Evolutionary conservation across 2,888 invertebrate genomes (phyloP), one percentile per base, ranked within the genome.

Genomic region (Chaitophorus viminalis): DNA sequence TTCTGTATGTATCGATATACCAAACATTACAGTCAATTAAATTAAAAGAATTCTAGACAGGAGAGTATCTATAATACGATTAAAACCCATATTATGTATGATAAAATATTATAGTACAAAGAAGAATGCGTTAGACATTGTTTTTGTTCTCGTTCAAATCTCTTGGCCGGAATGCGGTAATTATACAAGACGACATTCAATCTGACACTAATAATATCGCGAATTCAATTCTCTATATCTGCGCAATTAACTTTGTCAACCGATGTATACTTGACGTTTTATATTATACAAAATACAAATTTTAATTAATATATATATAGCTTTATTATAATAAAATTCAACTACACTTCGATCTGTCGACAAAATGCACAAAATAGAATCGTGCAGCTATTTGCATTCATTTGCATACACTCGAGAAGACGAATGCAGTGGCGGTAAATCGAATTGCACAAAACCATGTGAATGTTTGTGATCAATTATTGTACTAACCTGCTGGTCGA

Each of bases 301-400:
- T 36, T 3, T 36, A n/a, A 39, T 5, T 5, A 39, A 39, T 39
- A 9, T 46, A 1, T 46, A 46, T 46, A 1, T 46, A 46, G 14
- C 46, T 11, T 1, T 36, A 14, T 36, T n/a, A 72, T 75, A 75
- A 65, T 36, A 33, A 68, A 85, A 46, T 31, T 31, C 60, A 68
- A 85, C 84, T 46, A 68, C 31, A 77, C 77, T 52, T 84, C 39
- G 46, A 60, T n/a, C 25, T 17, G 25, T 52, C 25, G 82, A 17
- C 39, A 31, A n/a, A 9, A 52, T 31, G n/a, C 29, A 46, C 36
- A 46, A 77, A 77, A 84, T 65, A 83, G 60, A 74, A 83, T 65
- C n/a, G 84, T 65, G 84, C 17, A 76, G 68, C 84, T 68, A 68
- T 84, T 84, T 84, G 76, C 84, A 46, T 85, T 85, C 31, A 85